Evolutionary conservation across 2,113 vertebrate species (phyloP), one percentile per base, ranked within the genome.

Genomic region (Miniopterus natalensis): DNA sequence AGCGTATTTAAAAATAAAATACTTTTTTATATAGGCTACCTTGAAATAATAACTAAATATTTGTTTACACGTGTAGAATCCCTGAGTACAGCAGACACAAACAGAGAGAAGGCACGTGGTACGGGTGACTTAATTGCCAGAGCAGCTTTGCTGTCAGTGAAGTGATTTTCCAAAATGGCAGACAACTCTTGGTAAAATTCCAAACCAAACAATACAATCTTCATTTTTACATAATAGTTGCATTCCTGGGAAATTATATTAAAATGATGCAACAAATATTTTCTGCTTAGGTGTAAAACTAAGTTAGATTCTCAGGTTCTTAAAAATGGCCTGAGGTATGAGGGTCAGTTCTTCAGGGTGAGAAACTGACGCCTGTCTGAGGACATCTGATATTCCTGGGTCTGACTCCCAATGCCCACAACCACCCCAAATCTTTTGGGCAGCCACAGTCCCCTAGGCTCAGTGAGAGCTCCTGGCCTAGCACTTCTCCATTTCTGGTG

Each of bases 81-180:
- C 57, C 23, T 6, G 59, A 91, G 45, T 29, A 27, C 92, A 55
- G 18, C 42, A 27, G 59, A 12, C 59, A 23, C 59, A 59, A 53
- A 27, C 59, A 10, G 23, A 27, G 59, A 36, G 36, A 36, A 61
- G 6, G 66, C 11, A 4, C 27, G 51, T 40, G 49, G 3, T 29
- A 29, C 27, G 11, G 29, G 45, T 77, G 42, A 68, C 59, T 74
- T 70, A 71, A 70, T 36, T 40, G 80, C 57, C 36, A 42, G 47
- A 29, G 75, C 66, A 59, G 66, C n/a, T 81, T 65, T 74, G 66
- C 57, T 66, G 14, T 74, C 73, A 40, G 57, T n/a, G 14, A 42
- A 36, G 36, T 36, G 36, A 55, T 79, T 84, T 89, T 71, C 45
- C 20, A 31, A 93, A 89, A 63, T 80, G 86, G 73, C 85, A 73